Conservation (phyloP, 2,113 vertebrate species). For the Myiagra hebetior region DNA sequence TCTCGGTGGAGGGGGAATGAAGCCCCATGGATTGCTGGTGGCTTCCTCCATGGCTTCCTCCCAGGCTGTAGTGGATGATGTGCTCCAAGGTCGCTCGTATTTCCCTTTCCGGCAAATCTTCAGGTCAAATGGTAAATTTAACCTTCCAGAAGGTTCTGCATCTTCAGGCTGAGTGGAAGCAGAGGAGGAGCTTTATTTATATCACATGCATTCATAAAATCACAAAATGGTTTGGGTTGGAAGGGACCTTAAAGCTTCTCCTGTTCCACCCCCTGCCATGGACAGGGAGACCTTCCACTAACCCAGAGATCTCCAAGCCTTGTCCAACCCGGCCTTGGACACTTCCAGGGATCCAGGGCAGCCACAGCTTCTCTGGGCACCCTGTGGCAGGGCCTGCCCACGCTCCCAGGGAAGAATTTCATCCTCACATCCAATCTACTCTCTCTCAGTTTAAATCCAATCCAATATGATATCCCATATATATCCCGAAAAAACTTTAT, state of each 20-base stretch:
- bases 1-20: fast-evolving
- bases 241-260: background rate
- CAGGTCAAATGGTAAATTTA: background rate
- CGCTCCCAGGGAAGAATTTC: background rate
- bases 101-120: background rate
- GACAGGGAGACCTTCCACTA: fast-evolving
- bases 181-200: background rate
- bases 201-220: background rate
- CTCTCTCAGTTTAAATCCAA: background rate
- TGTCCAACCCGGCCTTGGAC: fast-evolving
- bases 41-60: background rate
- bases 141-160: background rate
- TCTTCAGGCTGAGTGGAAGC: background rate
- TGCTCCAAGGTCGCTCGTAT: fast-evolving
- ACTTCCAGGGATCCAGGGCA: background rate
- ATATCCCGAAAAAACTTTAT: no score
- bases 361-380: background rate
- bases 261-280: fast-evolving
- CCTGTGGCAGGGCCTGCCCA: background rate
- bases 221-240: background rate
- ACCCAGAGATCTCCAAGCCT: background rate
- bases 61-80: background rate
- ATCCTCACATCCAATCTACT: background rate
- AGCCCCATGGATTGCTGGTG: fast-evolving
- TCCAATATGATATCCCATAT: background rate